Evolutionary conservation across 35 echinoderm and acorn worm genomes (phyloP), one percentile per base, ranked within the genome.

Genomic region (Apostichopus japonicus): DNA sequence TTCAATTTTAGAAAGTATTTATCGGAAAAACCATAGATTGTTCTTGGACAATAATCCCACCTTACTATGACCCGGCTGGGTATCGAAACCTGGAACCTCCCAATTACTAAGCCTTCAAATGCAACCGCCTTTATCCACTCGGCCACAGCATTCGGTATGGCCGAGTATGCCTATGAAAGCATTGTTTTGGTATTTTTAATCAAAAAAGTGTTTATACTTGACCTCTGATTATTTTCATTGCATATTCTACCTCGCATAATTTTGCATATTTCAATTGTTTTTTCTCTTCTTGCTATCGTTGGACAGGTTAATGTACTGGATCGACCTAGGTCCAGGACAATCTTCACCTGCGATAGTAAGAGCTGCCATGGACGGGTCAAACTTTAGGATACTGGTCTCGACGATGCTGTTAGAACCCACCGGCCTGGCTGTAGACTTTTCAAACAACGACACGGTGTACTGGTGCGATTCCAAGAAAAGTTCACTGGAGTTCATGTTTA

Each of bases 281-380:
- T 61, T 13, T 10, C 8, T 4, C 13, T 61, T 61, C 57, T 61
- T 61, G 4, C 57, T 70, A 83, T 83, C 82, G 21, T 6, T 67
- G 21, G 3, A 10, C 80, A 98, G 96, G 8, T 14, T 95, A 25
- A 94, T 98, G 73, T 98, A 98, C 54, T 98, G 96, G 96, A 95
- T 94, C 24, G 96, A 98, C 77, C 78, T 87, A 27, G 97, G 95
- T 24, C 90, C 90, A 5, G 21, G 54, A 22, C 5, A 91, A 58
- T 70, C 76, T 27, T 53, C 76, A 14, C 95, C 95, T 5, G 86
- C 83, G 14, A 95, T 98, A 21, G 90, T 87, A 33, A 76, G 92
- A 63, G 83, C 93, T 5, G 91, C 88, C 87, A 96, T 96, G 93
- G 92, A 99, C 57, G 95, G 95, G 70, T 90, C 92, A 11, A 77